These are phyloP conservation scores for Tridacna crocea DNA, from an alignment of 2,888 invertebrate species.

Conservation along the genomic window DNA sequence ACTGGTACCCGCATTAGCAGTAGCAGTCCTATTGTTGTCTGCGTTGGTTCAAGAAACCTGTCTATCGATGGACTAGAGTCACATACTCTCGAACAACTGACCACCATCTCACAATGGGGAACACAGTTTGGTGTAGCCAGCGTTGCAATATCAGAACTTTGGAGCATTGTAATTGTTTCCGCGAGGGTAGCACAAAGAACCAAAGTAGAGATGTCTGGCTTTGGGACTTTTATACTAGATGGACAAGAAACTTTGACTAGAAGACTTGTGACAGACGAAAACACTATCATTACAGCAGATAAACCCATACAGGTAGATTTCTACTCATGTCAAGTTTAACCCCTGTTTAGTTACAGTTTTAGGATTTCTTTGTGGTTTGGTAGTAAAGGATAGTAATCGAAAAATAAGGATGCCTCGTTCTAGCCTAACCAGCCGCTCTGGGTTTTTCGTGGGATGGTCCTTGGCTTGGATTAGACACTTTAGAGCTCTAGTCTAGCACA, in stretches of 20 bases:
- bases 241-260: conserved; percentile 18
- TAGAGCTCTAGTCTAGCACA: background rate
- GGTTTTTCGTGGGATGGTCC: too few relatives aligned
- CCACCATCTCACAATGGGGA: conserved; percentile 49
- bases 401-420: too few relatives aligned
- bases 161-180: conserved; percentile 48
- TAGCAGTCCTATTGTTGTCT: conserved; percentile 42
- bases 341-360: too few relatives aligned
- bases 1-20: conserved; percentile 51
- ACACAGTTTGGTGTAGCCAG: conserved; percentile 28
- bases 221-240: conserved; percentile 4
- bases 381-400: too few relatives aligned
- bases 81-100: conserved; percentile 51
- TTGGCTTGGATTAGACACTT: too few relatives aligned
- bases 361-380: too few relatives aligned
- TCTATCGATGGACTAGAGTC: conserved; percentile 3
- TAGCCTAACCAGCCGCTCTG: too few relatives aligned
- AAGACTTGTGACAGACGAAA: conserved; percentile 28
- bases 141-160: conserved; percentile 32
- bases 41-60: conserved; percentile 49
- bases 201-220: conserved; percentile 37
- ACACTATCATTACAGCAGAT: conserved; percentile 29
- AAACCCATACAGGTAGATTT: conserved; percentile 43
- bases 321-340: background rate
- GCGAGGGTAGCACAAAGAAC: conserved; percentile 15